Conservation (phyloP, 2,888 invertebrate genomes). For the Margaritifera margaritifera region DNA sequence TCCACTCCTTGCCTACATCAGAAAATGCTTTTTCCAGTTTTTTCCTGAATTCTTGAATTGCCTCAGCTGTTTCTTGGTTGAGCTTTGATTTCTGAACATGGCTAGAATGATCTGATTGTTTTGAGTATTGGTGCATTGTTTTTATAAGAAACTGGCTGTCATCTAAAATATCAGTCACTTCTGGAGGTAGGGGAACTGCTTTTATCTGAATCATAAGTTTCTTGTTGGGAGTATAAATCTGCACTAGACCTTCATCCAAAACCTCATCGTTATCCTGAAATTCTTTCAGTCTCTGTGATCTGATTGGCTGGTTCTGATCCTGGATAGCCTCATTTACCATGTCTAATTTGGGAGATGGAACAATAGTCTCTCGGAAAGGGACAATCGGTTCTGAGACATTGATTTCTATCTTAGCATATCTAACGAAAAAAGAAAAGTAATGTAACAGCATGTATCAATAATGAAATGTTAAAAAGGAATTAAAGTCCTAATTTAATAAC, state of each 20-base stretch:
- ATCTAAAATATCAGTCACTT: constrained; percentile 82
- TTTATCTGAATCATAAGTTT: constrained; percentile 82
- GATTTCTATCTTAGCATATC: constrained; percentile 83
- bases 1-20: constrained; percentile 77
- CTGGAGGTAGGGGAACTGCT: constrained; percentile 84
- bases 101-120: constrained; percentile 19
- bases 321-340: constrained; percentile 88
- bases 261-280: constrained; percentile 53
- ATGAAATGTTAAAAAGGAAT: neutral
- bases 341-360: constrained; percentile 85
- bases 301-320: constrained; percentile 74
- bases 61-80: constrained; percentile 47
- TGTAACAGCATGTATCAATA: neutral
- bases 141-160: constrained; percentile 82
- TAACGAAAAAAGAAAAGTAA: constrained; percentile 65
- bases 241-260: constrained; percentile 58
- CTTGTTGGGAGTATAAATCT: constrained; percentile 81
- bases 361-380: constrained; percentile 94
- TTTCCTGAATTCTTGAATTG: constrained; percentile 73
- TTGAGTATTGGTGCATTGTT: constrained; percentile 75
- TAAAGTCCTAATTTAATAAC: neutral
- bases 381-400: constrained; percentile 96
- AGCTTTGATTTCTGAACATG: constrained; percentile 22
- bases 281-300: constrained; percentile 46
- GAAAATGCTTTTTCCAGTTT: constrained; percentile 79